Base-by-base conservation (phyloP, 1,140 invertebrate genomes). In the Habropoda laboriosa region DNA sequence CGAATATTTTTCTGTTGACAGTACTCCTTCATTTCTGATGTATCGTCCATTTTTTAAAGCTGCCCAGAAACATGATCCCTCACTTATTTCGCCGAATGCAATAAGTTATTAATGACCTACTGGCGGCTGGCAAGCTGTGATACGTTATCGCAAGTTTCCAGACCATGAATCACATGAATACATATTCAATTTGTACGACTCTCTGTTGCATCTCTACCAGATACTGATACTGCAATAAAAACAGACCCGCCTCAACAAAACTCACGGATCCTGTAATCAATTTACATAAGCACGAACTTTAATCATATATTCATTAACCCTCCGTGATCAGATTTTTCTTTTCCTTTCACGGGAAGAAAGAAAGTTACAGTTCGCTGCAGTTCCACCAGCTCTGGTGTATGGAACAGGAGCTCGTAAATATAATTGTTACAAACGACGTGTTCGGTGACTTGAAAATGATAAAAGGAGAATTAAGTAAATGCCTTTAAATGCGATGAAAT, bases 81-180 rank as follows among this genome's bases (percentile, higher is more conserved):
- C 47, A 32, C 45, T 68, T 51, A 35, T 68, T 67, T 51, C 47
- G 6, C 18, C 47, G 30, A 45, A 35, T 51, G 64, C 45, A 51
- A 68, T 68, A 68, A 68, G 64, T 68, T 68, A 68, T 68, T 68
- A 68, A 68, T 68, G 64, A 68, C 47, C 64, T 6, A 68, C 12
- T 51, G 47, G n/a, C 47, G 27, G 35, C 47, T 10, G 1, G 30
- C 64, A 68, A 68, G 12, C 30, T 32, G 64, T 68, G 64, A 68
- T 68, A 68, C 64, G 45, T 68, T 68, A 68, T 68, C 64, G 64
- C 47, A 68, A 68, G 30, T 49, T 51, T 68, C 64, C 64, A 68
- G 64, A 24, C 64, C 47, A 68, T 68, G 64, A 68, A 68, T 68
- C 64, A 68, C 30, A 12, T 5, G 64, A 68, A 51, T 51, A 51